These are phyloP conservation scores for Polypedilum vanderplanki DNA, from an alignment of 1,140 invertebrate genomes.

Conservation along the genomic window DNA sequence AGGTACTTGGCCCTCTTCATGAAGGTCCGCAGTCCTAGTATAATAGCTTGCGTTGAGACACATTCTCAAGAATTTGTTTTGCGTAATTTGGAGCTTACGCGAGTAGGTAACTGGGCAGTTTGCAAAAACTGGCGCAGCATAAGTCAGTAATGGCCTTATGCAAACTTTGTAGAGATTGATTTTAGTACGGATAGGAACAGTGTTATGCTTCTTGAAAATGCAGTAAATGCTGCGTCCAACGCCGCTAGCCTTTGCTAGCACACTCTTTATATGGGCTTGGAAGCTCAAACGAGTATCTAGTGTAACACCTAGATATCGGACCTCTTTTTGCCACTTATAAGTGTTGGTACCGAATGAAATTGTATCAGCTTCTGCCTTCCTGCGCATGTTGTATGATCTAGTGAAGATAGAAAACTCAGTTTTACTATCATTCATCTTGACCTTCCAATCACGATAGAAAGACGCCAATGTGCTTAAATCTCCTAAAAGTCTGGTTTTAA, in stretches of 20 bases:
- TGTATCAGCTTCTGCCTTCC: slow-evolving; percentile 1
- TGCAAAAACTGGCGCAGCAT: too few species aligned
- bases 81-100: too few species aligned
- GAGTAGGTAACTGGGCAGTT: too few species aligned
- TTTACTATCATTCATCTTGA: slow-evolving; percentile 35
- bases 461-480: slow-evolving; percentile 31
- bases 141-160: too few species aligned
- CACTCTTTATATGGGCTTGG: background rate
- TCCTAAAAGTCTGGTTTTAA: background rate
- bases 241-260: background rate
- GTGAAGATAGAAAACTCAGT: slow-evolving; percentile 34
- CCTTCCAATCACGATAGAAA: slow-evolving; percentile 34
- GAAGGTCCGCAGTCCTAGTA: too few species aligned
- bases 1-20: too few species aligned
- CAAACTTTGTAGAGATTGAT: background rate
- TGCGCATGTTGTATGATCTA: background rate
- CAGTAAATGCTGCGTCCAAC: background rate
- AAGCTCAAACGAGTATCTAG: background rate
- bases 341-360: background rate
- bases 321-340: background rate
- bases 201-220: background rate
- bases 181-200: background rate
- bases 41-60: too few species aligned
- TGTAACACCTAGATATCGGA: background rate
- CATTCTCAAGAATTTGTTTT: too few species aligned